phyloP scores from a whole-genome alignment of 2,113 vertebrate genomes.

The Protobothrops flavoviridis region DNA sequence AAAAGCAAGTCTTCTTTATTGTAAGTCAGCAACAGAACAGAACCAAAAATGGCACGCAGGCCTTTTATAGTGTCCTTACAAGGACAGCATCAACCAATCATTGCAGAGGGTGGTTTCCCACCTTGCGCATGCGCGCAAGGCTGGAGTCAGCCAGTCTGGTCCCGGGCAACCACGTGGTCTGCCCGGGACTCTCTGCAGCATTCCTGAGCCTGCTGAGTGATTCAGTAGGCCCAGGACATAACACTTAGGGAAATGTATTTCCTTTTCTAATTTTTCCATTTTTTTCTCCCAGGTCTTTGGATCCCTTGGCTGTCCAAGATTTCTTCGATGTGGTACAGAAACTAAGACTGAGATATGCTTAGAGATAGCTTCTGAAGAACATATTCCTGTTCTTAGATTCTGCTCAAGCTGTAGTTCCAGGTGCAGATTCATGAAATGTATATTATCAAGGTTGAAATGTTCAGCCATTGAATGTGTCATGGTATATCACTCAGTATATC shows the following conservation, averaged over 20 bases:
- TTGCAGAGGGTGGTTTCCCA: too few relatives aligned
- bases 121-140: too few relatives aligned
- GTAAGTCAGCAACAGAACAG: too few relatives aligned
- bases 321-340: neutral
- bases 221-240: too few relatives aligned
- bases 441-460: neutral
- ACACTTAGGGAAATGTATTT: neutral
- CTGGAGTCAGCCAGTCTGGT: too few relatives aligned
- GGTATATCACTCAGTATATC: neutral
- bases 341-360: neutral
- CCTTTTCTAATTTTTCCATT: neutral
- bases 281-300: neutral
- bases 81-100: too few relatives aligned
- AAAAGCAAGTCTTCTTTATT: too few relatives aligned
- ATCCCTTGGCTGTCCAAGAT: neutral
- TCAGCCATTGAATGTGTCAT: neutral
- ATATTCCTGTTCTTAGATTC: neutral
- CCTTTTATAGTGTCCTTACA: too few relatives aligned
- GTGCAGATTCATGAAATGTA: neutral
- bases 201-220: too few relatives aligned
- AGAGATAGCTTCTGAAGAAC: neutral
- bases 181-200: too few relatives aligned
- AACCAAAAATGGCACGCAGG: too few relatives aligned
- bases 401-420: neutral
- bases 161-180: too few relatives aligned